A percentile compares a stretch with the other conserved stretches of the same genome.
These are phyloP conservation scores for Glandiceps talaboti DNA, from an alignment of 53 echinoderm and acorn worm genomes.

Conservation along the genomic window DNA sequence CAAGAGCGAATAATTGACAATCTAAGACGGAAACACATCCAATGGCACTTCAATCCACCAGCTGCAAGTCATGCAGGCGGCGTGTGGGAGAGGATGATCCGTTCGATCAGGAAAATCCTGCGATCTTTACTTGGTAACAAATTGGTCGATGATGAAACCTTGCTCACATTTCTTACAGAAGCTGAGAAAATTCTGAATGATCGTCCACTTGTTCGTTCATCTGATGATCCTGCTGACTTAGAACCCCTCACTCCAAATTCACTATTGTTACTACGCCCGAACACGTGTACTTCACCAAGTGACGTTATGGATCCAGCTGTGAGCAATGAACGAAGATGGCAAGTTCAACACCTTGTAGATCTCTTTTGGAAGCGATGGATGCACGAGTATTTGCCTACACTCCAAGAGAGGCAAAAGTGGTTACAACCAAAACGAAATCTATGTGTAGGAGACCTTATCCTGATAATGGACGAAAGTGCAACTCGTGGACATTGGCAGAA, in stretches of 20 bases:
- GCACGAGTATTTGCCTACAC: background rate
- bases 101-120: conserved; percentile 10
- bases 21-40: conserved; percentile 6
- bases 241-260: background rate
- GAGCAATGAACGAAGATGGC: background rate
- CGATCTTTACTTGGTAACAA: no score
- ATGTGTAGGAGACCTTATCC: no score
- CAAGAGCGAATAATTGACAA: background rate
- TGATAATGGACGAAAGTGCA: no score
- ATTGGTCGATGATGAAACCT: no score
- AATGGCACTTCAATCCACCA: conserved; percentile 41
- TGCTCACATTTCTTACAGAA: no score
- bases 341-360: background rate
- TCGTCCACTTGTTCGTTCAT: no score
- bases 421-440: background rate
- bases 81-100: conserved; percentile 32
- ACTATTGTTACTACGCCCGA: background rate
- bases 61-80: conserved; percentile 38
- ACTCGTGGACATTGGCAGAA: no score
- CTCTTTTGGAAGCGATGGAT: no score
- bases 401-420: background rate
- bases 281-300: background rate
- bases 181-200: no score
- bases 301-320: no score
- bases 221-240: no score